Evolutionary conservation across 2,797 vertebrate species (phyloP).

Genomic region (Chelidonichthys spinosus): DNA sequence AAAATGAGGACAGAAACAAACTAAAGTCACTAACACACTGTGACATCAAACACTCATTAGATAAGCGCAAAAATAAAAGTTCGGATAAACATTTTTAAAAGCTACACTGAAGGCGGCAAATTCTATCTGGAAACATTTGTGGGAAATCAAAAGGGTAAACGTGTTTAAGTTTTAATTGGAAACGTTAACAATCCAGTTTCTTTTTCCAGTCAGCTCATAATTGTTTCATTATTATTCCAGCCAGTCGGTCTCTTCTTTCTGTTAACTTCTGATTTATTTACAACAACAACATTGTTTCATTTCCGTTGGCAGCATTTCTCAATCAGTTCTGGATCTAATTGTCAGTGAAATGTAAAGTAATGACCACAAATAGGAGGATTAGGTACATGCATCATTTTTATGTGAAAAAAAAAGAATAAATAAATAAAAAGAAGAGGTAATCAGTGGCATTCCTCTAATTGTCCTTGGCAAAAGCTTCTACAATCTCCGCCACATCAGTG

Average conservation of each 20-base stretch:
- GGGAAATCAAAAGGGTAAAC: not conserved
- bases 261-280: slow-evolving; percentile 1
- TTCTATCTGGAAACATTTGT: not conserved
- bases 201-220: not conserved
- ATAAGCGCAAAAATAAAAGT: not conserved
- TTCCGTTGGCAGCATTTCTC: not conserved
- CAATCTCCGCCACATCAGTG: slow-evolving; percentile 29
- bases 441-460: slow-evolving; percentile 63
- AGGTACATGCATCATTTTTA: slow-evolving; percentile 9
- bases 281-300: not conserved
- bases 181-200: slow-evolving; percentile 3
- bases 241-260: not conserved
- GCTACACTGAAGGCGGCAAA: not conserved
- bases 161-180: not conserved
- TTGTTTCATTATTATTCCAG: not conserved
- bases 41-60: not conserved
- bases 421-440: slow-evolving; percentile 29
- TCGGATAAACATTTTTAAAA: not conserved
- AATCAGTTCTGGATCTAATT: slow-evolving; percentile 20
- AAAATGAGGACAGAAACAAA: not conserved
- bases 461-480: slow-evolving; percentile 47
- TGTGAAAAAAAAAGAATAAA: not conserved
- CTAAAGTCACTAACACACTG: not conserved
- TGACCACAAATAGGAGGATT: slow-evolving; percentile 36
- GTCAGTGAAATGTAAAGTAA: not conserved